Evolutionary conservation across 2,113 vertebrate genomes (phyloP).

Genomic region (Neolamprologus sp.): DNA sequence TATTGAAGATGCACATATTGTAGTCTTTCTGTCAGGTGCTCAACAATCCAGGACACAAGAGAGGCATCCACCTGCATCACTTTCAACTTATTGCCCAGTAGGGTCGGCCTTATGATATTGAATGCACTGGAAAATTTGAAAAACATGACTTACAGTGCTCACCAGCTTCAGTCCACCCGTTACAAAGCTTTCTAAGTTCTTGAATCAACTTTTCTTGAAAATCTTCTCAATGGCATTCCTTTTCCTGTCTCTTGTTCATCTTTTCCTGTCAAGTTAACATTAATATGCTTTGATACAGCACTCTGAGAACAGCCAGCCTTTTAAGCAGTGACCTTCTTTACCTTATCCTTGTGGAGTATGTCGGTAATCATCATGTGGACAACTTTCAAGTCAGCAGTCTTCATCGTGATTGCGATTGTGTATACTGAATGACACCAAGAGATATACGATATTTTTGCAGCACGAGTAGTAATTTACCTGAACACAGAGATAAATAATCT

Average conservation of each 20-base stretch:
- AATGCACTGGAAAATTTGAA: background rate
- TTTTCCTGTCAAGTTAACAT: background rate
- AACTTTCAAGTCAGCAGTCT: background rate
- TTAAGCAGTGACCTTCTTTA: background rate
- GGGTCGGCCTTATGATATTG: background rate
- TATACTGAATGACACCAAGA: background rate
- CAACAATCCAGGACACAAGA: background rate
- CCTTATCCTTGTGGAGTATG: background rate
- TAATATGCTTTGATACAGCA: background rate
- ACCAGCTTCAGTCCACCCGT: background rate
- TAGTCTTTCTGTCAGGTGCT: background rate
- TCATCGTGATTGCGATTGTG: background rate
- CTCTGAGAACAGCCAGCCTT: background rate
- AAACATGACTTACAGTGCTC: background rate
- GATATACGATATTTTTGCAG: background rate
- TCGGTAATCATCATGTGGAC: background rate
- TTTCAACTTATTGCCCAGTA: background rate
- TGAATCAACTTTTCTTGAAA: background rate
- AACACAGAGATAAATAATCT: background rate
- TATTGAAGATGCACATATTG: background rate
- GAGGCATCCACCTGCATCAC: background rate
- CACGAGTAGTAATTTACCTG: background rate
- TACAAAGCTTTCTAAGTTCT: background rate
- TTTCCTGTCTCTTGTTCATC: background rate
- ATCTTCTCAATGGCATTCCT: background rate